Conservation (phyloP, 2,797 vertebrate species). For the Peromyscus attwateri region DNA sequence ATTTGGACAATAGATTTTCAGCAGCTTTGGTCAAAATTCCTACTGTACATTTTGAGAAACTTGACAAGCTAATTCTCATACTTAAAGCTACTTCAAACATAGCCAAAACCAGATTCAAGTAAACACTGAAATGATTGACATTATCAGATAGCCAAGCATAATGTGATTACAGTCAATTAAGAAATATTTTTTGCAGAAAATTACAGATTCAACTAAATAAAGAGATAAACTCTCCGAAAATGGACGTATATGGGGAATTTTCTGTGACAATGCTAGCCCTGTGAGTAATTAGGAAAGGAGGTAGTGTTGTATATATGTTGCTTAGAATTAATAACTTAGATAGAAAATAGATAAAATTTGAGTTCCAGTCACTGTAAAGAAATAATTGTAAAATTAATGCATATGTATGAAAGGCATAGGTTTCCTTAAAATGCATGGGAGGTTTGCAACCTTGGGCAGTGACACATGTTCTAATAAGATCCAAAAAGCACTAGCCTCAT, state of each 20-base stretch:
- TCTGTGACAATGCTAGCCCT: background rate
- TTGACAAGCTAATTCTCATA: conserved; percentile 22
- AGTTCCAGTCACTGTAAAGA: conserved; percentile 1
- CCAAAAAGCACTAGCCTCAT: background rate
- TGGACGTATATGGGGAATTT: background rate
- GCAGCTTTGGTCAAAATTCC: conserved; percentile 18
- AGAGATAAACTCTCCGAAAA: background rate
- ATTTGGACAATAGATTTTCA: conserved; percentile 31
- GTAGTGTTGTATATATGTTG: background rate
- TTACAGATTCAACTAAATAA: conserved; percentile 23
- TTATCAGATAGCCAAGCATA: background rate
- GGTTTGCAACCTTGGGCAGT: background rate
- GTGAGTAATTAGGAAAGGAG: background rate
- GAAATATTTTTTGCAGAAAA: background rate
- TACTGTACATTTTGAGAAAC: background rate
- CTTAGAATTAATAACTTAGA: background rate
- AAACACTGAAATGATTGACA: background rate
- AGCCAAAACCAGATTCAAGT: background rate
- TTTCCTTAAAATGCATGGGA: conserved; percentile 18
- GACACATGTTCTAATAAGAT: conserved; percentile 3
- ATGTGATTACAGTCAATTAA: background rate
- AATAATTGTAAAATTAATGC: conserved; percentile 39
- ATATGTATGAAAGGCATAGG: background rate
- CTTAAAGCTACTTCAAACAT: conserved; percentile 42
- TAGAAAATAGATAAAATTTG: background rate